Evolutionary conservation across 2,797 vertebrate species (phyloP), one percentile per base, ranked within the genome.

Genomic region (Anas acuta): DNA sequence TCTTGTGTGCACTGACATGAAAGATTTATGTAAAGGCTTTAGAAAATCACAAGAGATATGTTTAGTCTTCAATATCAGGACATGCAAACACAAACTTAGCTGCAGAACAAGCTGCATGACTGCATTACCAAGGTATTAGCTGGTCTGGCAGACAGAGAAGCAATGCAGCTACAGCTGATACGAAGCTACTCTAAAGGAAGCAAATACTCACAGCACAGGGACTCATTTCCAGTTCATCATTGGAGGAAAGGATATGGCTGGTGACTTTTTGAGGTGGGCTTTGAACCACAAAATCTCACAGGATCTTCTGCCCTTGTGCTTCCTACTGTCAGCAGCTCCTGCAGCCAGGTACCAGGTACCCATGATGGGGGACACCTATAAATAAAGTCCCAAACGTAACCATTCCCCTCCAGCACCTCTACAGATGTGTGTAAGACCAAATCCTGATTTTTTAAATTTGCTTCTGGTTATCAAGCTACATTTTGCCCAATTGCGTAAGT

Each of bases 201-300:
- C 25, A 79, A 75, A 71, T 11, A 39, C 16, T 83, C 11, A 0
- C 25, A 41, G 51, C 0, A 1, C 16, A 51, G 33, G 33, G 20
- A 51, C n/a, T 53, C 58, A 67, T 53, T 72, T 72, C 43, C 35
- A 71, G 61, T 35, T 22, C 56, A 35, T 25, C 67, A 26, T 32
- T 64, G 7, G 16, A 56, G 57, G n/a, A 76, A 74, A 89, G 58
- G 54, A 64, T 37, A 56, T 25, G 11, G 30, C 28, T 56, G 60
- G 49, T 57, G 47, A 65, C 25, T 65, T 65, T 43, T 43, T 2
- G 1, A 23, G 53, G 60, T 17, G 39, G 51, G 23, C 19, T 60
- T 91, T 60, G 25, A 69, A 57, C 13, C 0, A 0, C 13, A 43
- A 0, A 1, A 17, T 47, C 45, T 84, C 2, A 0, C 60, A 41